Evolutionary conservation across 2,888 invertebrate species (phyloP), one percentile per base, ranked within the genome.

Genomic region (Rotaria magnacalcarata): DNA sequence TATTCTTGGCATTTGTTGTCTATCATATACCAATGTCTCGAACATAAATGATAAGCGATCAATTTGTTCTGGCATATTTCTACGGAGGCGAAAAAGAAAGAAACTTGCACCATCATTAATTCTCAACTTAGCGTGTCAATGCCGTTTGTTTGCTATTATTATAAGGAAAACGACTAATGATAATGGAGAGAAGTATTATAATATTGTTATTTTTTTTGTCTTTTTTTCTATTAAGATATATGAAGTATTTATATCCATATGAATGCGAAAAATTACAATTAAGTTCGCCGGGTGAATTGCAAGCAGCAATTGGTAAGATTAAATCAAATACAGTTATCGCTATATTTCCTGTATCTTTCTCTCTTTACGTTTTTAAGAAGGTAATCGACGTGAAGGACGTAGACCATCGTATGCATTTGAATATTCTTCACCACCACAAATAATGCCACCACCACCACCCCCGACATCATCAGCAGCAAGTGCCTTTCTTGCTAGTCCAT

Each of bases 161-260:
- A 34, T 67, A 67, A 27, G 19, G 27, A 67, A 67, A 34, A 67
- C 34, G 67, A 67, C 67, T 67, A 67, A 67, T 67, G 67, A 67
- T 34, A 67, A 67, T 67, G 19, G 27, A 67, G 34, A 34, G 34
- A 67, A 67, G 41, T 67, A 67, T 67, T 34, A 67, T 67, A 19
- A 21, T 54, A 54, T 54, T 54, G 16, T 52, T 16, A 52, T 52
- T 52, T 11, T 52, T 54, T 19, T 21, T 54, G 34, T 27, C 34
- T 67, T 10, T 27, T 41, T 47, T 80, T 80, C 80, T 47, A 43
- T 80, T 80, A 47, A 80, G 80, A 80, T 80, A 99, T 91, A 98
- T 98, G 96, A 99, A 98, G 92, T 99, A 97, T 92, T 92, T 99
- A 88, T 99, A 99, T 91, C 96, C 97, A 34, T 99, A 96, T 92